Conservation (phyloP, 2,888 invertebrate genomes). For the Litoditis marina region DNA sequence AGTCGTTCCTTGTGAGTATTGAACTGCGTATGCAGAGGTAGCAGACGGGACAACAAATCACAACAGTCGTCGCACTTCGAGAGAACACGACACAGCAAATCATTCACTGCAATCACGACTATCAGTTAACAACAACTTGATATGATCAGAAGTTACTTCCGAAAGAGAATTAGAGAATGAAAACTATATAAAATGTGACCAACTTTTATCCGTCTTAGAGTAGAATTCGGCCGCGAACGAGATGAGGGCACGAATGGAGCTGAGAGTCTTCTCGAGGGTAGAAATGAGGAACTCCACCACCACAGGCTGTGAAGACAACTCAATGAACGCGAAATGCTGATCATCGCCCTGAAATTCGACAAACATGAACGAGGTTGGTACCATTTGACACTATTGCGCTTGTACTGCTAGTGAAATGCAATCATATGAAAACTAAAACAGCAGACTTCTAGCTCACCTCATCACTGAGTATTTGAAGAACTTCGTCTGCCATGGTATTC, state of each 20-base stretch:
- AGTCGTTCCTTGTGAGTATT: conserved; percentile 14
- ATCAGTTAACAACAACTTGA: neutral
- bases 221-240: conserved; percentile 10
- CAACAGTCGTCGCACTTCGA: conserved; percentile 9
- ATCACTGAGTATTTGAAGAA: conserved; percentile 7
- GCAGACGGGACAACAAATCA: conserved; percentile 10
- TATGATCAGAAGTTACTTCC: too few relatives aligned
- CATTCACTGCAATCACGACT: conserved; percentile 10
- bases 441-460: conserved; percentile 4
- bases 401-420: neutral
- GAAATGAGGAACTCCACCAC: conserved; percentile 10
- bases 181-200: neutral
- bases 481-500: conserved; percentile 6
- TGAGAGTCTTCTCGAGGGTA: neutral
- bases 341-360: conserved; percentile 4
- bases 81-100: neutral
- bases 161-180: neutral
- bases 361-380: neutral
- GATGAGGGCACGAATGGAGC: conserved; percentile 3
- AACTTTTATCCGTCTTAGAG: conserved; percentile 3
- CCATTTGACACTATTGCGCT: too few relatives aligned
- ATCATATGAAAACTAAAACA: neutral
- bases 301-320: neutral
- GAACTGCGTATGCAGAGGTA: conserved; percentile 14
- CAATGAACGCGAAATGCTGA: conserved; percentile 8